phyloP scores from a whole-genome alignment of 2,888 invertebrate species.

The Idaea dimidiata region DNA sequence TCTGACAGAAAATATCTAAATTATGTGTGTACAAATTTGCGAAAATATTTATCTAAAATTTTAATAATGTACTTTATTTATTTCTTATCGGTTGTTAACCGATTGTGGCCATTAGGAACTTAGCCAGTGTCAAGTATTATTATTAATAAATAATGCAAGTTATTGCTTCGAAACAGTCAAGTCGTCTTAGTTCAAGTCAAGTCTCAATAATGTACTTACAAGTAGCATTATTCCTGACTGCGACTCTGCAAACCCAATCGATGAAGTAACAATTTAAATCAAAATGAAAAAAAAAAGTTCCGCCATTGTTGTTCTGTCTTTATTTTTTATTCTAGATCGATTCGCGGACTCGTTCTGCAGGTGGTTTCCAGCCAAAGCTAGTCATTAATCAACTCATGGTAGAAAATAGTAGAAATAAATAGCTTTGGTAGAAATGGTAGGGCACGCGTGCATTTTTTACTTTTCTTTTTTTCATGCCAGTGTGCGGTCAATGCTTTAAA shows the following conservation, averaged over 20 bases:
- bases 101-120: no score
- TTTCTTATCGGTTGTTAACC: no score
- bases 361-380: slow-evolving; percentile 20
- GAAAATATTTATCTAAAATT: no score
- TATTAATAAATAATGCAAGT: no score
- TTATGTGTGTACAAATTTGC: no score
- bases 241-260: slow-evolving; percentile 20
- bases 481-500: not conserved
- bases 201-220: no score
- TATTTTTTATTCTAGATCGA: slow-evolving; percentile 49
- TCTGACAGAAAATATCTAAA: no score
- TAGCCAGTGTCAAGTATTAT: no score
- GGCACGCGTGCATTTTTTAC: not conserved
- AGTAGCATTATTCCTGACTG: not conserved
- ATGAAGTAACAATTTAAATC: slow-evolving; percentile 57
- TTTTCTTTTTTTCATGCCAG: not conserved
- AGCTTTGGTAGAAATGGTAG: slow-evolving; percentile 2
- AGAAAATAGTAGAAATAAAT: not conserved
- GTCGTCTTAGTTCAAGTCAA: not conserved
- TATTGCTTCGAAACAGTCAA: no score
- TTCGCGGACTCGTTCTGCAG: slow-evolving; percentile 34
- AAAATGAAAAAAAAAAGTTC: slow-evolving; percentile 50
- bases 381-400: slow-evolving; percentile 19
- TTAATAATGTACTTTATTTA: no score
- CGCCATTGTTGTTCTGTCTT: slow-evolving; percentile 49